Percentiles rank a stretch among this genome's conserved stretches.
Conservation (phyloP, 2,113 vertebrate species). For the Hemicordylus capensis region DNA sequence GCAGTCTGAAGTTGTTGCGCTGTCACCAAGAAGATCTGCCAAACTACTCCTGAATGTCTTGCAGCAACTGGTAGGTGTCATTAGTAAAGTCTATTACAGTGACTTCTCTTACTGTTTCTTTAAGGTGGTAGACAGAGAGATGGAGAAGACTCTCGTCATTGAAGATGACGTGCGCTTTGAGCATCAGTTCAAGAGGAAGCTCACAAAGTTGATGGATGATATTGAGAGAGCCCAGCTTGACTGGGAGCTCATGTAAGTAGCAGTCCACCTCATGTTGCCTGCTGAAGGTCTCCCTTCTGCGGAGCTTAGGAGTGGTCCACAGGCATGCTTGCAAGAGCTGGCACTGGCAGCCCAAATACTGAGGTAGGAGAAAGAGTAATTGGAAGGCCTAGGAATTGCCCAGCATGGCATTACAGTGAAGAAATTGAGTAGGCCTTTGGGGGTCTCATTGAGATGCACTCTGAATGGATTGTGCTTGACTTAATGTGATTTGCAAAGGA, state of each 20-base stretch:
- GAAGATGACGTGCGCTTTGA: slow-evolving; percentile 97
- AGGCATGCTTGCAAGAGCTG: not conserved
- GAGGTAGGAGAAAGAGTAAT: not conserved
- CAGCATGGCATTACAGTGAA: not conserved
- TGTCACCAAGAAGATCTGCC: too few relatives aligned
- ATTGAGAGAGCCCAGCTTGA: slow-evolving; percentile 83
- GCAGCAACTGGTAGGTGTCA: not conserved
- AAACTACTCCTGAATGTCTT: not conserved
- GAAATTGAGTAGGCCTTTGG: not conserved
- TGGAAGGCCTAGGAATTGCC: not conserved
- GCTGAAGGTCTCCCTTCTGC: not conserved
- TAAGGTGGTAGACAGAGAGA: slow-evolving; percentile 85
- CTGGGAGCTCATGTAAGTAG: slow-evolving; percentile 98
- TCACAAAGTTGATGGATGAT: slow-evolving; percentile 88
- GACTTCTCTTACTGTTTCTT: not conserved
- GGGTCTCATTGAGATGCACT: not conserved
- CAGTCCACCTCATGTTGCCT: not conserved
- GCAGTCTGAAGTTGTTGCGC: too few relatives aligned
- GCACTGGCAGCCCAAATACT: not conserved
- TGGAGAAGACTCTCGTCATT: slow-evolving; percentile 87
- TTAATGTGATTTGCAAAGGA: not conserved
- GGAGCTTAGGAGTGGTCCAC: not conserved
- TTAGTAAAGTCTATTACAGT: rapidly evolving
- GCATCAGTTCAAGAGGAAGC: slow-evolving; percentile 88
- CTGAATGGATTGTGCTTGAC: not conserved